These are phyloP conservation scores for Esox niger DNA, from an alignment of 2,113 vertebrate species.

Conservation along the genomic window DNA sequence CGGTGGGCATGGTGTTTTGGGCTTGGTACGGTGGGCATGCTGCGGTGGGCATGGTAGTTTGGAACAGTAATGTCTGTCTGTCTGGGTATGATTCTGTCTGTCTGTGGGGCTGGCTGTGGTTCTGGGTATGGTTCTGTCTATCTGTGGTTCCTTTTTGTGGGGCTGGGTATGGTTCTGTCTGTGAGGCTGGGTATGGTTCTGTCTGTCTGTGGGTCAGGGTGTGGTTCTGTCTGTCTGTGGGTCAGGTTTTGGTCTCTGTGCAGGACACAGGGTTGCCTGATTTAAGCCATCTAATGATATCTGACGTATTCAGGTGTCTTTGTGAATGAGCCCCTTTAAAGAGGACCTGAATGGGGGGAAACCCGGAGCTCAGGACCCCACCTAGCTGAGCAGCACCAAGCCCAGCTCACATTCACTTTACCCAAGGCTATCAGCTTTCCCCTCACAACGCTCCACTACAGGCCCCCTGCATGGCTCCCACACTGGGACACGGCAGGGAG, in stretches of 20 bases:
- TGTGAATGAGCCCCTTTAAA: constrained; percentile 49
- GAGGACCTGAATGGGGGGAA: constrained; percentile 36
- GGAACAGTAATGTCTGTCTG: no score
- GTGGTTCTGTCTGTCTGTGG: constrained; percentile 11
- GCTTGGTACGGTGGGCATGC: no score
- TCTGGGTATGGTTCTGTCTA: no score
- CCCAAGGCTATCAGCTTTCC: constrained; percentile 69
- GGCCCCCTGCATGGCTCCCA: constrained; percentile 42
- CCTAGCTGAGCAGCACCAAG: constrained; percentile 44
- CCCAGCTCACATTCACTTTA: constrained; percentile 58
- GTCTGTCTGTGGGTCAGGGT: no score
- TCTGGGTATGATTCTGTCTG: no score
- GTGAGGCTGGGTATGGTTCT: no score
- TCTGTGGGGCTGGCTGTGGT: no score
- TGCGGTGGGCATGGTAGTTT: no score
- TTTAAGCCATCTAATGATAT: constrained; percentile 55
- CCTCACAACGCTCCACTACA: constrained; percentile 46
- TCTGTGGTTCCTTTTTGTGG: no score
- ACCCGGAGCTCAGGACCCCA: constrained; percentile 51
- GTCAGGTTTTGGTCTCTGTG: constrained; percentile 9
- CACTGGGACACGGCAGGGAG: constrained; percentile 33
- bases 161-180: no score
- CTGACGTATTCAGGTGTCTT: constrained; percentile 34
- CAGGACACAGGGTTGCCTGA: constrained; percentile 42
- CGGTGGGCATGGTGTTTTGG: no score